Conservation (phyloP, 2,113 vertebrate species). For the Plectropomus leopardus region DNA sequence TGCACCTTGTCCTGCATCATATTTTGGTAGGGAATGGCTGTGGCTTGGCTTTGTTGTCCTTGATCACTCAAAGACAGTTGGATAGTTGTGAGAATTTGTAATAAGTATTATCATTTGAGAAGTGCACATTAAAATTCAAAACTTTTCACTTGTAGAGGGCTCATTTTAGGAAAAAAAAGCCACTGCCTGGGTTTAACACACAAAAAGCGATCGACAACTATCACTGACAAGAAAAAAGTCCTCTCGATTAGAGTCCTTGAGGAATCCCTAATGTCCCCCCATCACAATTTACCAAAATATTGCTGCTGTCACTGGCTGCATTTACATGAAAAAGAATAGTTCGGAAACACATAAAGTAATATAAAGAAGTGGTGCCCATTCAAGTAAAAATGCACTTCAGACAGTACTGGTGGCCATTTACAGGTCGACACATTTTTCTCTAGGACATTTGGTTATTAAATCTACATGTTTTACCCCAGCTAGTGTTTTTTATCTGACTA, state of each 20-base stretch:
- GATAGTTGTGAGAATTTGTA: constrained; percentile 9
- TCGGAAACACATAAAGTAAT: too few species aligned
- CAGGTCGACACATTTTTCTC: not conserved
- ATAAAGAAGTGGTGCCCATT: not conserved
- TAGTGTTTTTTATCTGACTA: too few species aligned
- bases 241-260: not conserved
- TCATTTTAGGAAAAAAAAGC: not conserved
- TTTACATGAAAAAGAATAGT: not conserved
- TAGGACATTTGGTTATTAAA: not conserved
- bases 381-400: not conserved
- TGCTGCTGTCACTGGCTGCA: not conserved
- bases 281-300: not conserved
- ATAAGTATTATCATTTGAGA: constrained; percentile 3
- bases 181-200: not conserved
- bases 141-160: not conserved
- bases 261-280: not conserved
- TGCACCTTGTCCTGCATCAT: constrained; percentile 43
- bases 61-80: constrained; percentile 29
- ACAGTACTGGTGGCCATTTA: not conserved
- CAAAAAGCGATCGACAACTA: not conserved
- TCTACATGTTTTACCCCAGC: too few species aligned
- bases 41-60: constrained; percentile 33
- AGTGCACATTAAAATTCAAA: not conserved
- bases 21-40: constrained; percentile 33
- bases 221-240: not conserved